Evolutionary conservation across 2,888 invertebrate genomes (phyloP), one percentile per base, ranked within the genome.

Genomic region (Danaus chrysippus): DNA sequence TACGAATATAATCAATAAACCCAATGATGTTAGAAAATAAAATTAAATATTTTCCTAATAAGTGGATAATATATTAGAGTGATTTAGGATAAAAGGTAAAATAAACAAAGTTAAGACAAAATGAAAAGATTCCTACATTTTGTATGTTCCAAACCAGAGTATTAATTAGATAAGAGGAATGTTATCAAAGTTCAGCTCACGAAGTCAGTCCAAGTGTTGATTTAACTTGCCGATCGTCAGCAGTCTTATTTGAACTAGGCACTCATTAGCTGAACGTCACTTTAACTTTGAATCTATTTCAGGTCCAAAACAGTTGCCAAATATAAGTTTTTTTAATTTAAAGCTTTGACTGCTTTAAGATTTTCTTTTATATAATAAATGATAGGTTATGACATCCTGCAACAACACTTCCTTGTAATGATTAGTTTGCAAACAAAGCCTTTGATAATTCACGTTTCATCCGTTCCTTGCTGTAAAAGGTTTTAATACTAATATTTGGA

Each of bases 161-260:
- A 82, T 76, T 84, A 81, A 83, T 83, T 82, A 76, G 76, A 84
- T 85, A 78, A 76, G 70, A 74, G 75, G 68, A 76, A 77, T 78
- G 75, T 75, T 74, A 77, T 77, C 76, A 75, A 80, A 82, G 75
- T 83, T 82, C 64, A 67, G 64, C 70, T 68, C 62, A 67, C 63
- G 64, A 75, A 75, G 73, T 72, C 66, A 67, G 70, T 65, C 72
- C 68, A 76, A 76, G 70, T 75, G 75, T 76, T 74, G 73, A 75
- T 73, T 75, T 73, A 71, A 64, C 62, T 67, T 67, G 56, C 57
- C 58, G 56, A 64, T 61, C 58, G 59, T 64, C 64, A 62, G 61
- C 63, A 54, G 61, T 61, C 63, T 59, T 64, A 68, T 72, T 71
- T 73, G 70, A 71, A 73, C 72, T 72, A 71, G 73, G 65, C 72